Conservation (phyloP, 2,888 invertebrate species). For the Hypena proboscidalis region DNA sequence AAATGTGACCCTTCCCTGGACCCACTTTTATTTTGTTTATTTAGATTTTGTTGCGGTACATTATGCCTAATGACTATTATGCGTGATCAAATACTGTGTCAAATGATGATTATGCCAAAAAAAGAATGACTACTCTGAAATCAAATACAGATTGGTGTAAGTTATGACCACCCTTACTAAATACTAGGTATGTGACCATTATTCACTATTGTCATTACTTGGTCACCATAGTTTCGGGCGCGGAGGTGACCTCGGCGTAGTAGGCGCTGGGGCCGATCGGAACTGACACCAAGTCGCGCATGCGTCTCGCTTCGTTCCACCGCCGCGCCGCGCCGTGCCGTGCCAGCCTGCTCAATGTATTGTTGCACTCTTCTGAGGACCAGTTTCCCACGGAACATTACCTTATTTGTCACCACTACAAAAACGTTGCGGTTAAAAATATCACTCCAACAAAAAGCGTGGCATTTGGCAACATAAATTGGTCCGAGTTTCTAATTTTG, state of each 20-base stretch:
- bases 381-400: conserved; percentile 54
- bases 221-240: conserved; percentile 53
- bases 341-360: conserved; percentile 42
- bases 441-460: conserved; percentile 23
- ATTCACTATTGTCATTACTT: too few species aligned
- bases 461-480: conserved; percentile 29
- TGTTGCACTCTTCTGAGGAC: conserved; percentile 40
- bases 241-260: conserved; percentile 64
- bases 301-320: conserved; percentile 75
- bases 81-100: too few species aligned
- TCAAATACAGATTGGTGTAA: too few species aligned
- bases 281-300: conserved; percentile 70
- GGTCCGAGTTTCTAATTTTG: conserved; percentile 19
- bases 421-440: conserved; percentile 34
- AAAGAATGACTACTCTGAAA: too few species aligned
- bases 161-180: too few species aligned
- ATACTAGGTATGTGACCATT: too few species aligned
- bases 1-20: too few species aligned
- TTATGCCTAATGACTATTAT: too few species aligned
- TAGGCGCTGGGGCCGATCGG: conserved; percentile 66
- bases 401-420: conserved; percentile 25
- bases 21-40: not conserved
- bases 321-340: conserved; percentile 59
- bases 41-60: not conserved
- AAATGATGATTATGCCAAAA: too few species aligned